A percentile compares a stretch with the other conserved stretches of the same genome.
Conservation (phyloP, 1,140 invertebrate species). For the Drosophila lini region DNA sequence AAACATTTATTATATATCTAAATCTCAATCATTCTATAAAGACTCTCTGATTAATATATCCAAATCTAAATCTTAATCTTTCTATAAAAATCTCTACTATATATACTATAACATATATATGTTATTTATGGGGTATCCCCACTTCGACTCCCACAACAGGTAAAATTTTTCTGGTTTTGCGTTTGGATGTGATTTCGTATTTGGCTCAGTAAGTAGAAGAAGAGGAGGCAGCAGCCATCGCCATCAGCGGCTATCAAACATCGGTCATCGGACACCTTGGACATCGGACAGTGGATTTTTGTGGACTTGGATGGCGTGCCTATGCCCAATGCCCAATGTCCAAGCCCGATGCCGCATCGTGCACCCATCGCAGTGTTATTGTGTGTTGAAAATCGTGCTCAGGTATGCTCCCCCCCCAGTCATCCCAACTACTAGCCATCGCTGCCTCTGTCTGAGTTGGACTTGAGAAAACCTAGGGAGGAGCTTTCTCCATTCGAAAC, state of each 20-base stretch:
- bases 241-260: constrained; percentile 22
- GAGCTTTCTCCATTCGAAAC: constrained; percentile 32
- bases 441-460: constrained; percentile 19
- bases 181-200: constrained; percentile 72
- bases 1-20: no score
- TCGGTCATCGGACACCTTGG: constrained; percentile 21
- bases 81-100: no score
- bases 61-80: no score
- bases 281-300: constrained; percentile 20
- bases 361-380: constrained; percentile 79
- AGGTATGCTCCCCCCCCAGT: constrained; percentile 25
- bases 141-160: neutral
- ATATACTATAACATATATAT: no score
- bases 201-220: constrained; percentile 49
- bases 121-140: neutral
- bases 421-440: neutral
- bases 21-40: no score
- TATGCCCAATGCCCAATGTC: constrained; percentile 10
- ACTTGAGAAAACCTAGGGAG: constrained; percentile 65
- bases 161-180: constrained; percentile 29
- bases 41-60: no score
- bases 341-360: constrained; percentile 48
- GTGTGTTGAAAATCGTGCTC: constrained; percentile 82
- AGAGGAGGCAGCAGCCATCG: constrained; percentile 53
- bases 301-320: constrained; percentile 24